These are phyloP conservation scores for Poecilus cupreus DNA, from an alignment of 2,888 invertebrate species.

Conservation along the genomic window DNA sequence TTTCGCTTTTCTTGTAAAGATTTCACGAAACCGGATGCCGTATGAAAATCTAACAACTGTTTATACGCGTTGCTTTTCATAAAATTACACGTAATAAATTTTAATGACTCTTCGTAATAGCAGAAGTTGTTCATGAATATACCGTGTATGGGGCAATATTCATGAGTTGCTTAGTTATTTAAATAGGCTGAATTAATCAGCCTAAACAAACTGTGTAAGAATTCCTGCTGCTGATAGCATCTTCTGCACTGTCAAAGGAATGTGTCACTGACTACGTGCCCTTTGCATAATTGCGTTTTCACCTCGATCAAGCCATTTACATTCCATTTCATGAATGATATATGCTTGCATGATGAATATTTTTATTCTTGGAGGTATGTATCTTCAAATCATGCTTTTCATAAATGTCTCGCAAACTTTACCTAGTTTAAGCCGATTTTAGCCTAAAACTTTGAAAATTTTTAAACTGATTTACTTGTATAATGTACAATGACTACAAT, in stretches of 20 bases:
- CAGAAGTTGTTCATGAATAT: conserved; percentile 44
- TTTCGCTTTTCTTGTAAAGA: neutral
- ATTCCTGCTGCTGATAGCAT: conserved; percentile 37
- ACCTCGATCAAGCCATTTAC: conserved; percentile 10
- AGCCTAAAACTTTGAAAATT: too few relatives aligned
- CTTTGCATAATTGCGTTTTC: conserved; percentile 32
- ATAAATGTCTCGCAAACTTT: too few relatives aligned
- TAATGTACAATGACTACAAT: too few relatives aligned
- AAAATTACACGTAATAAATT: conserved; percentile 51
- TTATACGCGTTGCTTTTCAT: conserved; percentile 45
- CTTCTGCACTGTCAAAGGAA: conserved; percentile 8
- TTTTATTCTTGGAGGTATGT: too few relatives aligned
- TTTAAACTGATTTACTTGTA: too few relatives aligned
- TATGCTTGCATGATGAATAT: neutral
- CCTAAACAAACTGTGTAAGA: conserved; percentile 50
- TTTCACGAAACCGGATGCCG: conserved; percentile 30
- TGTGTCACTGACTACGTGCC: conserved; percentile 19
- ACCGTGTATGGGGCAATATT: conserved; percentile 25
- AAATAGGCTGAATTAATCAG: conserved; percentile 57
- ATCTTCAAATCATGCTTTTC: too few relatives aligned
- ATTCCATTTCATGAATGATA: conserved; percentile 12
- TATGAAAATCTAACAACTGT: conserved; percentile 44
- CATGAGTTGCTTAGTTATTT: conserved; percentile 54
- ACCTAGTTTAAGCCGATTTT: too few relatives aligned
- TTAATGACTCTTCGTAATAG: conserved; percentile 22